Base-by-base conservation (phyloP, 2,113 vertebrate genomes). In the Lanius ludovicianus region DNA sequence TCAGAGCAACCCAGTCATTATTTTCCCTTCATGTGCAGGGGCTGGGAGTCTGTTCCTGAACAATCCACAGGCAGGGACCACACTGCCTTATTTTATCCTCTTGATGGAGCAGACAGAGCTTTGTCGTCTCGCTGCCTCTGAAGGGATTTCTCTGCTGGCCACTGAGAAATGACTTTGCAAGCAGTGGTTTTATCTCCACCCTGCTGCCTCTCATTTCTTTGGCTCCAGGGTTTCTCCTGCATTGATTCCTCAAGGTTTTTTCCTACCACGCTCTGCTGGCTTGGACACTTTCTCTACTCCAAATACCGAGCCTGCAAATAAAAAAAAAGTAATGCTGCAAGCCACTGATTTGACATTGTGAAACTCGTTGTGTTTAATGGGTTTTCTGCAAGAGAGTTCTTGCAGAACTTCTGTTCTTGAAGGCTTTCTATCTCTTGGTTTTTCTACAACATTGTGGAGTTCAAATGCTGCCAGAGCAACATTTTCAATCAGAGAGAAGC, bases 281-380 rank as follows among this genome's bases (percentile, higher is more conserved):
- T 92, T 90, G 93, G 85, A 49, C 59, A 16, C 20, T 76, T 86
- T 90, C 25, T 60, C 10, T 41, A 8, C 49, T 52, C n/a, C 82
- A 88, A 59, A 71, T 17, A 67, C 83, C 4, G 47, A 90, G 52
- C 59, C 71, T 73, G 65, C 0, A 37, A 37, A 37, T 37, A 8
- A 62, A 25, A 13, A 15, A 14, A 31, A 35, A 6, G 16, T 19
- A 84, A 85, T 81, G 27, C 91, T 93, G 67, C 75, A 57, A 76
- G 59, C 17, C 49, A 39, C 93, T 49, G 68, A 78, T 94, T 42
- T 89, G 92, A 60, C 68, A 59, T 56, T 56, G 73, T 75, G 79
- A 47, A 75, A 93, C 84, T 49, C 53, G 56, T 88, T 84, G 79
- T 88, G 49, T 86, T 96, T 75, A 81, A 78, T 86, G 92, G 39